phyloP scores from a whole-genome alignment of 2,113 vertebrate species.

The Burhinus bistriatus region DNA sequence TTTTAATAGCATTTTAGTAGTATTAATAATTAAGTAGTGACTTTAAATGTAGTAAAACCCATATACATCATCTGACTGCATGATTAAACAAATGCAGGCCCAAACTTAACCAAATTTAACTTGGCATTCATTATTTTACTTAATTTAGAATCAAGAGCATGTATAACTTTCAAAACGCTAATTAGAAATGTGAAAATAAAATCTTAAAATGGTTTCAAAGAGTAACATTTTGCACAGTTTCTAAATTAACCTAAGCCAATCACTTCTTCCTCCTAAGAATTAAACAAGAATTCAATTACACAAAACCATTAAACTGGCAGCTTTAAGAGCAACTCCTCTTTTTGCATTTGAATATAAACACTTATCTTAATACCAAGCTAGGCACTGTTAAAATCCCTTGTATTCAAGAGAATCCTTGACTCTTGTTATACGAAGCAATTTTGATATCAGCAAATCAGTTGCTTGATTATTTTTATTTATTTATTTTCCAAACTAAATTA shows the following conservation, averaged over 20 bases:
- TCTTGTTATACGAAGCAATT: slow-evolving; percentile 51
- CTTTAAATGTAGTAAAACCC: slow-evolving; percentile 29
- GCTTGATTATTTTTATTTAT: slow-evolving; percentile 36
- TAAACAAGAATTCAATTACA: slow-evolving; percentile 65
- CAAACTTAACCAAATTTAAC: slow-evolving; percentile 39
- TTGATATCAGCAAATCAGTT: slow-evolving; percentile 40
- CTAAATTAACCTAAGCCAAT: slow-evolving; percentile 44
- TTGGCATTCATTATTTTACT: slow-evolving; percentile 29
- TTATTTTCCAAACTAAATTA: slow-evolving; percentile 20
- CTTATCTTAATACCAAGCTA: slow-evolving; percentile 41
- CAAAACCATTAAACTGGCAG: slow-evolving; percentile 17
- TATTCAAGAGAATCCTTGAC: slow-evolving; percentile 49
- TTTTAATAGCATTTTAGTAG: slow-evolving; percentile 27
- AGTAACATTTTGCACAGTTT: slow-evolving; percentile 14
- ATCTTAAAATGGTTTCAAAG: slow-evolving; percentile 12
- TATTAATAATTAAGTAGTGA: slow-evolving; percentile 12
- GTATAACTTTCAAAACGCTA: slow-evolving; percentile 40
- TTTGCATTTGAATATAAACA: background rate
- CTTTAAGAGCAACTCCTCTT: slow-evolving; percentile 43
- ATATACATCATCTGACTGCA: slow-evolving; percentile 5
- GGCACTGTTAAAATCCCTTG: slow-evolving; percentile 19
- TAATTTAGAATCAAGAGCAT: slow-evolving; percentile 55
- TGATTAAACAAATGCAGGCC: slow-evolving; percentile 48
- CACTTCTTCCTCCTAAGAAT: slow-evolving; percentile 35
- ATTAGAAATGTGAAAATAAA: slow-evolving; percentile 53